Evolutionary conservation across 2,797 vertebrate species (phyloP).

Genomic region (Pachyuromys duprasi): DNA sequence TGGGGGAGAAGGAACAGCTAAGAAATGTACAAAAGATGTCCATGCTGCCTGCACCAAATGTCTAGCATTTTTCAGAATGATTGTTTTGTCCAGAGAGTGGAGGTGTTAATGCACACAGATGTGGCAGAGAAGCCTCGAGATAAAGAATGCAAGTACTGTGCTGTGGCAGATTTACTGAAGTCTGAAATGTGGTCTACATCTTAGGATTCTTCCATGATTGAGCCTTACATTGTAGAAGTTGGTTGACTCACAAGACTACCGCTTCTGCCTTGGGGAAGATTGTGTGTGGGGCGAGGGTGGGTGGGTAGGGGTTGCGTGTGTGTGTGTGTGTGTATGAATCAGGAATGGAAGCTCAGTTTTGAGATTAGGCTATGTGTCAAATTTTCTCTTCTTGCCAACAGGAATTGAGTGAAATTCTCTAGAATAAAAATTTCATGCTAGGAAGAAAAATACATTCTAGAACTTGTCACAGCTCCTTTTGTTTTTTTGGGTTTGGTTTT

Average conservation of each 20-base stretch:
- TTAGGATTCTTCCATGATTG: neutral
- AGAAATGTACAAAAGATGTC: neutral
- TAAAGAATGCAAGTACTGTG: neutral
- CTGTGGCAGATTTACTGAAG: neutral
- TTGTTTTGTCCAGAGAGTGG: neutral
- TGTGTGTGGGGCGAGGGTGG: neutral
- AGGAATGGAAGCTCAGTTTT: neutral
- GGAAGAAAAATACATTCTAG: constrained; percentile 24
- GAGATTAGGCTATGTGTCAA: neutral
- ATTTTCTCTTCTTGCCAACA: neutral
- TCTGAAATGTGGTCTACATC: neutral
- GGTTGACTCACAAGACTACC: neutral
- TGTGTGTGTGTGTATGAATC: no score
- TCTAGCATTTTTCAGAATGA: neutral
- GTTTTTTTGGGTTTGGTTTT: no score
- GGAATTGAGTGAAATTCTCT: neutral
- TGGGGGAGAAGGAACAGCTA: neutral
- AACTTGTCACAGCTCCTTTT: neutral
- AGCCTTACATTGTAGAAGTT: neutral
- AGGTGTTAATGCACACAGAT: neutral
- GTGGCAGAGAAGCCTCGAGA: neutral
- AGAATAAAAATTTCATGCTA: constrained; percentile 21
- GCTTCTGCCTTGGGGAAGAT: neutral
- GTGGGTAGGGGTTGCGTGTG: neutral
- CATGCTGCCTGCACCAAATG: neutral